Evolutionary conservation across 2,888 invertebrate genomes (phyloP).

Genomic region (Alviniconcha strummeri): DNA sequence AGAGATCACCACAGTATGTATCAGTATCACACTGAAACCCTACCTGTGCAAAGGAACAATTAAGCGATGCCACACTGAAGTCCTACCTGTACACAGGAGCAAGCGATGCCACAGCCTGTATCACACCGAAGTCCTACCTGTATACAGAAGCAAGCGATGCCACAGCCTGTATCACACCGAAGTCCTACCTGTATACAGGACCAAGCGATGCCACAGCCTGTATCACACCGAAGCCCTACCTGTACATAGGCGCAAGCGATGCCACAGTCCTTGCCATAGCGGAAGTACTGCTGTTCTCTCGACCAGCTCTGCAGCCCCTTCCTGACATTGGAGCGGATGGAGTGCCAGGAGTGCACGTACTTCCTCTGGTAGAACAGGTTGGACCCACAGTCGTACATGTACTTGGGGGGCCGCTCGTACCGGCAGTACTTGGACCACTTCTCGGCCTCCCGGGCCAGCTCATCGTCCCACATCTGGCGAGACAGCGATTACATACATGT

Average conservation of each 20-base stretch:
- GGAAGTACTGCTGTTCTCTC: slow-evolving; percentile 38
- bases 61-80: too few relatives aligned
- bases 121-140: too few relatives aligned
- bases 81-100: too few relatives aligned
- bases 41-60: too few relatives aligned
- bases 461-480: slow-evolving; percentile 38
- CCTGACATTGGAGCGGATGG: slow-evolving; percentile 35
- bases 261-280: slow-evolving; percentile 43
- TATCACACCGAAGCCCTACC: neutral
- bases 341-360: slow-evolving; percentile 23
- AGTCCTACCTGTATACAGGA: too few relatives aligned
- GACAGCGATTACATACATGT: neutral
- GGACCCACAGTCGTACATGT: slow-evolving; percentile 36
- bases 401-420: slow-evolving; percentile 41
- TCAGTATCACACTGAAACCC: too few relatives aligned
- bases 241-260: slow-evolving; percentile 40
- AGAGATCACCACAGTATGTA: too few relatives aligned
- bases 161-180: too few relatives aligned
- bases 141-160: too few relatives aligned
- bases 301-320: slow-evolving; percentile 41
- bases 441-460: slow-evolving; percentile 30
- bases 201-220: slow-evolving; percentile 22
- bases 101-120: slow-evolving; percentile 43
- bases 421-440: slow-evolving; percentile 44
- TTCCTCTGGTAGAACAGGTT: slow-evolving; percentile 39